Evolutionary conservation across 2,797 vertebrate species (phyloP), one percentile per base, ranked within the genome.

Genomic region (Sus cebifrons): DNA sequence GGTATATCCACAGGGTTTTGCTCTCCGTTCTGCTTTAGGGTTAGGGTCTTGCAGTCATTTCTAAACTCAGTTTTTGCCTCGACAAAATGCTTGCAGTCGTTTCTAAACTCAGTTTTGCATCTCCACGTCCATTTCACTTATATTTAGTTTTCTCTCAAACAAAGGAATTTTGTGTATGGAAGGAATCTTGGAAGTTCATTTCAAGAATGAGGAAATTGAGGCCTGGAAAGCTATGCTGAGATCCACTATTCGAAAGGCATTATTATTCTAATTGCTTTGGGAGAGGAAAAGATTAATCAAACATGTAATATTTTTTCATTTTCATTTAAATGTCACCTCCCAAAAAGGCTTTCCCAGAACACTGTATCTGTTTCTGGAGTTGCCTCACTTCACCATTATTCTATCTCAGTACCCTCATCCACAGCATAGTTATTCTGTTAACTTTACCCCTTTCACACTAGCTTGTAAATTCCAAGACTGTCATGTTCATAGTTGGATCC

Each of bases 151-250:
- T 29, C 5, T 18, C 44, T 65, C 49, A 89, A n/a, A 36, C 14
- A 49, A 60, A 54, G 54, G 79, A 36, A 7, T 77, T 86, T 60
- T 94, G 27, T 81, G 18, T 93, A 88, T 70, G 86, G 54, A 95
- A 94, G 60, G 67, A 88, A 82, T 94, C 65, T 91, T 93, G 40
- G 6, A 83, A 82, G 58, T 91, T 86, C 62, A 68, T 88, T 93
- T 85, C 49, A 79, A 62, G 40, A 91, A 64, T 88, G 56, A 91
- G 49, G 29, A 86, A 74, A 74, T 44, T 52, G 60, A 84, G 44
- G 15, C 56, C 73, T 56, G 54, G 78, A 93, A 77, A 95, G 2
- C 68, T 94, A 3, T 89, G 29, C 49, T 44, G n/a, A 32, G 56
- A 84, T 73, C 9, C 27, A 7, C 36, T 91, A 3, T 83, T 20